These are phyloP conservation scores for Leptinotarsa juncta DNA, from an alignment of 2,888 invertebrate species.

Conservation along the genomic window DNA sequence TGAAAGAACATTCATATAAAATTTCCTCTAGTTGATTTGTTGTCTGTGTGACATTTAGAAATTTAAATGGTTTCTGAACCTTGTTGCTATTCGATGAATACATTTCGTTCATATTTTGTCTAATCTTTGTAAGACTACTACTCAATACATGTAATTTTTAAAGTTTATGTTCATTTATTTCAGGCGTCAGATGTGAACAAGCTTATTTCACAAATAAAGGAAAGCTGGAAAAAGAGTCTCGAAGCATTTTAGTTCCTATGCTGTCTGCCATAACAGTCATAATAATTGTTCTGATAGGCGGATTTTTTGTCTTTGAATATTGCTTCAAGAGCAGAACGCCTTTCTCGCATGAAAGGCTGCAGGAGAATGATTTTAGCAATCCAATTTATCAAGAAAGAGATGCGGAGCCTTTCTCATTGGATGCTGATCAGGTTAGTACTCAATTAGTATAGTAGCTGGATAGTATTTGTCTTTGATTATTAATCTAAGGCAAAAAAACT, in stretches of 20 bases:
- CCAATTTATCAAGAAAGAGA: constrained; percentile 86
- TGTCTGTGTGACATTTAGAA: too few relatives aligned
- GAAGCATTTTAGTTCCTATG: constrained; percentile 52
- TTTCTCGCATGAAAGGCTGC: constrained; percentile 83
- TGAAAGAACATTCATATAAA: too few relatives aligned
- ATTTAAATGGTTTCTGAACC: too few relatives aligned
- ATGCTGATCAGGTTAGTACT: constrained; percentile 71
- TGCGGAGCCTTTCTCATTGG: constrained; percentile 70
- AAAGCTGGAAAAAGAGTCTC: constrained; percentile 33
- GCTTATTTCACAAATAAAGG: background rate
- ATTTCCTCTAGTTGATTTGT: too few relatives aligned
- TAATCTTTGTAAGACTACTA: too few relatives aligned
- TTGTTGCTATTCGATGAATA: too few relatives aligned
- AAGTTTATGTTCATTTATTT: background rate
- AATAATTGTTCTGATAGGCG: constrained; percentile 53
- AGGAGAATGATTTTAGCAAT: constrained; percentile 86
- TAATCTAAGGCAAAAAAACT: too few relatives aligned
- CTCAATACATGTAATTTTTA: too few relatives aligned
- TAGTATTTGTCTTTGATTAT: too few relatives aligned
- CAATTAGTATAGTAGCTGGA: background rate
- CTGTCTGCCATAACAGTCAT: constrained; percentile 53
- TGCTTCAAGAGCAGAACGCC: constrained; percentile 62
- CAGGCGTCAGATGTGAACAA: constrained; percentile 31
- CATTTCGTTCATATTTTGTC: too few relatives aligned
- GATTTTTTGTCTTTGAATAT: constrained; percentile 56